Conservation (phyloP, 2,113 vertebrate species). For the Urocitellus parryii region DNA sequence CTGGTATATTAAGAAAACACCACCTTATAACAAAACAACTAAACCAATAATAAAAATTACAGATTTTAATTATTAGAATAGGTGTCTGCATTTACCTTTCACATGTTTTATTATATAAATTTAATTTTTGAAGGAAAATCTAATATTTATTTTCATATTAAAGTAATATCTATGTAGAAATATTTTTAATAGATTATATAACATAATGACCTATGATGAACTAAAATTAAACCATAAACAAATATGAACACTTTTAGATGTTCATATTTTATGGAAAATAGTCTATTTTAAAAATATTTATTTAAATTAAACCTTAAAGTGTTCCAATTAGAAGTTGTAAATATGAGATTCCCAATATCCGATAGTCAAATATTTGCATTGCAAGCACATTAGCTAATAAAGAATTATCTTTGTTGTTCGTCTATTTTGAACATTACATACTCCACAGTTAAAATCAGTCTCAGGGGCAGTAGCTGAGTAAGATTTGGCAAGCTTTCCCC, state of each 20-base stretch:
- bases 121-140: background rate
- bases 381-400: background rate
- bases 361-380: background rate
- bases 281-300: background rate
- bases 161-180: background rate
- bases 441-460: background rate
- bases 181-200: background rate
- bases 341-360: background rate
- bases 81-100: background rate
- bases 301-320: slow-evolving; percentile 13
- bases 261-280: background rate
- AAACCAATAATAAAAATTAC: background rate
- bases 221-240: background rate
- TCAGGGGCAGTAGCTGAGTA: background rate
- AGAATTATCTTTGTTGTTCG: background rate
- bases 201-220: background rate
- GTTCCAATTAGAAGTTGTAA: background rate
- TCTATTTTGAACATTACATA: background rate
- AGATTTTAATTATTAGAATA: background rate
- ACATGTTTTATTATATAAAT: background rate
- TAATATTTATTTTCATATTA: background rate
- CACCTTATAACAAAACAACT: background rate
- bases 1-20: background rate
- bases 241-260: background rate
- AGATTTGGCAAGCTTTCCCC: background rate